Percentiles rank a stretch among this genome's conserved stretches.
These are phyloP conservation scores for Corapipo altera DNA, from an alignment of 2,113 vertebrate genomes.

Conservation along the genomic window DNA sequence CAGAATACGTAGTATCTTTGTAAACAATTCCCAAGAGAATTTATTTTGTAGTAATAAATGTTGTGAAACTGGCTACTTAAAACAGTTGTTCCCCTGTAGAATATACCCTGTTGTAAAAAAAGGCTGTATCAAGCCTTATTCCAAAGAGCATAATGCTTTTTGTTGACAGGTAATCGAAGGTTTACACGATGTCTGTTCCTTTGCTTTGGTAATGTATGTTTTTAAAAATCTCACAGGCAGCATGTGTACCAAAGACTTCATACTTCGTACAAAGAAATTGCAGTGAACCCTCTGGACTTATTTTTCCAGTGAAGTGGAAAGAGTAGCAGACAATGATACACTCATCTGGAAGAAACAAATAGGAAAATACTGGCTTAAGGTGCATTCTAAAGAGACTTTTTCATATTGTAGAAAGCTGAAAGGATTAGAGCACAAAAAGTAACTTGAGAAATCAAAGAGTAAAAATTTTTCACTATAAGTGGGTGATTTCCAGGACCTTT, in stretches of 20 bases:
- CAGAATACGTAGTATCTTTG: not conserved
- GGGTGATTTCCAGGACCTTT: not conserved
- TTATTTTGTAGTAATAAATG: not conserved
- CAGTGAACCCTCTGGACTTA: not conserved
- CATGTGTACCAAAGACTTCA: not conserved
- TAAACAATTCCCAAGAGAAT: not conserved
- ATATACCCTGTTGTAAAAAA: not conserved
- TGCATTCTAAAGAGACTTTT: not conserved
- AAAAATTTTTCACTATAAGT: not conserved
- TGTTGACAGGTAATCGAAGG: not conserved
- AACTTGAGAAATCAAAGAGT: not conserved
- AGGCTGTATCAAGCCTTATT: rapidly evolving
- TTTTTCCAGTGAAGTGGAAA: not conserved
- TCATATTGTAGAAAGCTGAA: not conserved
- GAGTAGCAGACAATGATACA: not conserved
- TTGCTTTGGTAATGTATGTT: not conserved
- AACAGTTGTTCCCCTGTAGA: not conserved
- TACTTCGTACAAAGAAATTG: not conserved
- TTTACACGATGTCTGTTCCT: not conserved
- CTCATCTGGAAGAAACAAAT: not conserved
- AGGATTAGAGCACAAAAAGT: not conserved
- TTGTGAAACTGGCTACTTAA: not conserved
- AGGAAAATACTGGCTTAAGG: not conserved
- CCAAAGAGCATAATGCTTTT: not conserved
- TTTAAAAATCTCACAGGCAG: not conserved